phyloP scores from a whole-genome alignment of 2,797 vertebrate genomes.

The Argyrosomus regius region DNA sequence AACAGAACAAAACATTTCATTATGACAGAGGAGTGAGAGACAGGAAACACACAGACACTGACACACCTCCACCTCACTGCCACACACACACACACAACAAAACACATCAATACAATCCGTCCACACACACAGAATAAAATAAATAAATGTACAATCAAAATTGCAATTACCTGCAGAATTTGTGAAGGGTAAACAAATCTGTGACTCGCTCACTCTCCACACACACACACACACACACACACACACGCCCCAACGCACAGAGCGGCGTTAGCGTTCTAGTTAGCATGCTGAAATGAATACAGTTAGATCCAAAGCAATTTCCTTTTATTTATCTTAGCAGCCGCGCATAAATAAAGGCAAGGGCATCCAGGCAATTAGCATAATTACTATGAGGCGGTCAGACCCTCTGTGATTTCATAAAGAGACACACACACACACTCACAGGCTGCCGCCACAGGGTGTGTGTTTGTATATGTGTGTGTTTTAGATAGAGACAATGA shows the following conservation, averaged over 20 bases:
- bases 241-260: neutral
- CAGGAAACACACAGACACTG: conserved; percentile 39
- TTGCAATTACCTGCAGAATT: conserved; percentile 99
- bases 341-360: conserved; percentile 99
- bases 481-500: conserved; percentile 41
- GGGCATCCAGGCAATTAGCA: conserved; percentile 99
- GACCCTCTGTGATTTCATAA: conserved; percentile 96
- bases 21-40: conserved; percentile 86
- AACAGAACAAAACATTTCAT: conserved; percentile 96
- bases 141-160: conserved; percentile 99
- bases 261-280: conserved; percentile 84
- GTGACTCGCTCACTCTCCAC: conserved; percentile 68
- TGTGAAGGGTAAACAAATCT: conserved; percentile 98
- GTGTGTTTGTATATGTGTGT: conserved; percentile 39
- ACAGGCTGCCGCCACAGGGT: conserved; percentile 38
- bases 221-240: conserved; percentile 39
- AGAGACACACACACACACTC: conserved; percentile 57
- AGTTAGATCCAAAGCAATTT: conserved; percentile 99
- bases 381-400: conserved; percentile 99
- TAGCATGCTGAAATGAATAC: conserved; percentile 99
- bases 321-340: conserved; percentile 99
- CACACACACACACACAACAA: conserved; percentile 83
- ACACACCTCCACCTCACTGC: conserved; percentile 77
- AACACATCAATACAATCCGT: conserved; percentile 38
- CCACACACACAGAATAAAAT: conserved; percentile 70